Base-by-base conservation (phyloP, 64 coral and sea anemone genomes). In the Stichodactyla helianthus region DNA sequence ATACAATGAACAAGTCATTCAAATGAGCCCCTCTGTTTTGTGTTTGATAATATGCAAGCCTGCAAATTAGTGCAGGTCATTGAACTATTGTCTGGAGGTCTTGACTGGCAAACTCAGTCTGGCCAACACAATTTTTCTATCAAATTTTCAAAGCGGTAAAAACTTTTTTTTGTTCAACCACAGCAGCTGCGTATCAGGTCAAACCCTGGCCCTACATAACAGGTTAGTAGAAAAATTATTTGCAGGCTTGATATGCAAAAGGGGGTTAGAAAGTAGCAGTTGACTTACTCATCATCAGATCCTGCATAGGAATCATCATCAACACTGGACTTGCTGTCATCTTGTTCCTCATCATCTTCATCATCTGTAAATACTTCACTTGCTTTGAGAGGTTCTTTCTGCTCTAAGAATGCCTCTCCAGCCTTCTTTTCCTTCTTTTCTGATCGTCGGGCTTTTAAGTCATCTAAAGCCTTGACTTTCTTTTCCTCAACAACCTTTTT, bases 301-400 rank as follows among this genome's bases (percentile, higher is more conserved):
- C 92, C 93, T 77, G 51, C 91, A 85, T 87, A 95, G 20, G 97
- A 99, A 77, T 83, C 92, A 50, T 92, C 93, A 44, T 84, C 93
- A 55, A 82, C 78, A 87, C 89, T 95, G 31, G 93, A 92, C 58
- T 95, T 99, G 35, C 84, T 89, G 52, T 98, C 95, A n/a, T 99
- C 93, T 77, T 95, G 97, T 16, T 99, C 97, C 58, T 99, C 93
- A 0, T 99, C 97, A 90, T 92, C 93, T 67, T 99, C 97, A 76
- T 99, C 97, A 84, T 99, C 97, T 55, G 97, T 95, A 93, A 93
- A 99, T 20, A 99, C 97, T 78, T 99, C 97, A 88, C 88, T 92
- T 16, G 90, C 86, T 89, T 90, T 99, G 14, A 95, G 65, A 28
- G 90, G 97, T 28, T 95, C 97, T 55, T 99, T 99, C 82, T 95